Base-by-base conservation (phyloP, 2,888 invertebrate genomes). In the Pinctada fucata region DNA sequence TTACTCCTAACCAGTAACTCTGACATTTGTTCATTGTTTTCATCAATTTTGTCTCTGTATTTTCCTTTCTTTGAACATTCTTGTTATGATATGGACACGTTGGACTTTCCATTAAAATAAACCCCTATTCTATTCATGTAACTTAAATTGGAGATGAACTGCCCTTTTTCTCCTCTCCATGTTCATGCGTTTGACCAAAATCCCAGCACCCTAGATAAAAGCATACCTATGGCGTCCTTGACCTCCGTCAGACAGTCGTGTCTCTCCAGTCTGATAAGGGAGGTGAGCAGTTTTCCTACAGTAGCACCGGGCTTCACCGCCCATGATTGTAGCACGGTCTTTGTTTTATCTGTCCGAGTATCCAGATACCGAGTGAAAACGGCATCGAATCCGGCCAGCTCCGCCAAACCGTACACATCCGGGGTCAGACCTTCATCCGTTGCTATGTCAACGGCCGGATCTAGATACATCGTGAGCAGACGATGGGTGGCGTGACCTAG, bases 341-440 rank as follows among this genome's bases (percentile, higher is more conserved):
- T 45, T 1, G 80, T 80, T 72, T 75, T 75, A 47, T 70, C 71
- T 6, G 70, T 31, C 48, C 74, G 76, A n/a, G 80, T 67, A 5
- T 77, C 80, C 16, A 80, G 67, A 5, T 75, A 78, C 31, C 77
- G 63, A 13, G 76, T 75, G 13, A 71, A 75, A 45, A 51, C 52
- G 63, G 71, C 71, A 63, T 80, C 80, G 48, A 80, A 80, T 48
- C 80, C 80, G 47, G 80, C 80, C 1, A 80, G 65, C 69, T 80
- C 80, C 50, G 80, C 80, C 8, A 80, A 50, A 31, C 80, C 80
- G 63, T 73, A 75, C 3, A 78, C 49, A 52, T 80, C 80, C 10
- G 71, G 49, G 16, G 77, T 50, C 13, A 77, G 13, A 3, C 80
- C 80, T 64, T 75, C 45, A 58, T 77, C 68, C 13, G 71, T 74